Percentiles rank a stretch among this genome's conserved stretches.
These are phyloP conservation scores for Diadema setosum DNA, from an alignment of 35 echinoderm and acorn worm species.

Conservation along the genomic window DNA sequence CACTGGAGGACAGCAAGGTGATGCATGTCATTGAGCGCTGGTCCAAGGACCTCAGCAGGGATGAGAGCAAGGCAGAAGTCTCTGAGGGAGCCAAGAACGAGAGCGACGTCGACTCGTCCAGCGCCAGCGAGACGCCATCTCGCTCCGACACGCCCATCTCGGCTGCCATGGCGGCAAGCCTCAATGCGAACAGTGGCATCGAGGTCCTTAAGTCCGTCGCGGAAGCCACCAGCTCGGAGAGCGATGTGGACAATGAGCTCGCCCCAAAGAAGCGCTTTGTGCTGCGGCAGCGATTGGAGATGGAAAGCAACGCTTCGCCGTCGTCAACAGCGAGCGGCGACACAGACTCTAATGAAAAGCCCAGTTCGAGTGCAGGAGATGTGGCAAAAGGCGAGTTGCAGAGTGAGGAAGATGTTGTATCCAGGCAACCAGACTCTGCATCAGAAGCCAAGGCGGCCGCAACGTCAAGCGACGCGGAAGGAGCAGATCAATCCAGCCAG, in stretches of 20 bases:
- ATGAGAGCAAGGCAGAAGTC: background rate
- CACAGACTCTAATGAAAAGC: background rate
- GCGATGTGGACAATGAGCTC: constrained; percentile 44
- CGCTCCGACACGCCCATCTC: constrained; percentile 65
- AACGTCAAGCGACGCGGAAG: background rate
- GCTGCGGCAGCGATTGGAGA: constrained; percentile 10
- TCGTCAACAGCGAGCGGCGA: background rate
- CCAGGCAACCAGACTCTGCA: background rate
- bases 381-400: background rate
- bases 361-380: background rate
- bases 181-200: constrained; percentile 36
- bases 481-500: too few relatives aligned
- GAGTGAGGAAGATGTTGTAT: background rate
- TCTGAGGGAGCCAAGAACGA: constrained; percentile 18
- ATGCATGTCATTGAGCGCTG: constrained; percentile 77
- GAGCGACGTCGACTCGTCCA: constrained; percentile 71
- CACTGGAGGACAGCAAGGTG: constrained; percentile 92
- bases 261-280: constrained; percentile 1
- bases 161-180: background rate
- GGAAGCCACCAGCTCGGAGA: constrained; percentile 69
- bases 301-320: background rate
- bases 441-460: background rate
- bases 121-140: constrained; percentile 77
- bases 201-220: constrained; percentile 19
- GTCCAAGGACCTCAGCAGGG: constrained; percentile 47